phyloP scores from a whole-genome alignment of 2,888 invertebrate genomes.

The Subacronicta megacephala region DNA sequence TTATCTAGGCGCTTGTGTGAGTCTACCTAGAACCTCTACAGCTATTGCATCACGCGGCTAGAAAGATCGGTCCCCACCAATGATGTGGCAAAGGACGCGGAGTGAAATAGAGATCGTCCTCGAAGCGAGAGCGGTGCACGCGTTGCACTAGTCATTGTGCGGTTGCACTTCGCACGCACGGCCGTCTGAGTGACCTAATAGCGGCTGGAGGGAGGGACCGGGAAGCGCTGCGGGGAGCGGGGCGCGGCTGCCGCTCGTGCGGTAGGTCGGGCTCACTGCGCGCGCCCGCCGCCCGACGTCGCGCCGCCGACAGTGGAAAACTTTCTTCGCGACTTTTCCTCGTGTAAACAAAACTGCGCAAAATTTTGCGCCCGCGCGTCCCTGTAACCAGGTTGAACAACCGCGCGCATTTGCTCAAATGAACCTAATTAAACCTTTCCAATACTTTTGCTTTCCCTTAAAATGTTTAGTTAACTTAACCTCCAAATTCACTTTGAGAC shows the following conservation, averaged over 20 bases:
- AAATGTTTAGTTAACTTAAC: conserved; percentile 38
- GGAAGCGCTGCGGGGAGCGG: conserved; percentile 84
- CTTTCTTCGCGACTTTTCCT: conserved; percentile 88
- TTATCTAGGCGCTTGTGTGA: conserved; percentile 72
- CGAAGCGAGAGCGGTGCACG: conserved; percentile 89
- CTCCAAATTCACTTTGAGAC: conserved; percentile 47
- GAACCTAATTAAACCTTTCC: conserved; percentile 44
- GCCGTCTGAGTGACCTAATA: conserved; percentile 88
- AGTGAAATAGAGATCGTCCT: conserved; percentile 90
- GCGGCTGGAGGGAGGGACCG: conserved; percentile 88
- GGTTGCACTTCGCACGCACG: conserved; percentile 88
- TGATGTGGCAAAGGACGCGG: conserved; percentile 87
- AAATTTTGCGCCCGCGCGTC: conserved; percentile 73
- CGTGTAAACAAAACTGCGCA: conserved; percentile 83
- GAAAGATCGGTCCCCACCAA: conserved; percentile 89
- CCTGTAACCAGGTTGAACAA: conserved; percentile 37
- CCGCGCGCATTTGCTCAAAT: conserved; percentile 52
- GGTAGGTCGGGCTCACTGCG: conserved; percentile 89
- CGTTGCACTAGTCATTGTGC: conserved; percentile 89
- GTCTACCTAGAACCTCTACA: conserved; percentile 78
- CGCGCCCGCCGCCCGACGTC: conserved; percentile 81
- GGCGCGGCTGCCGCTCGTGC: conserved; percentile 78
- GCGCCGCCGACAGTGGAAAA: conserved; percentile 84
- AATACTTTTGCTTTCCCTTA: conserved; percentile 32
- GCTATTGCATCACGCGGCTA: conserved; percentile 86